These are phyloP conservation scores for Epizoanthus stellaris DNA, from an alignment of 92 coral and sea anemone species.

Conservation along the genomic window DNA sequence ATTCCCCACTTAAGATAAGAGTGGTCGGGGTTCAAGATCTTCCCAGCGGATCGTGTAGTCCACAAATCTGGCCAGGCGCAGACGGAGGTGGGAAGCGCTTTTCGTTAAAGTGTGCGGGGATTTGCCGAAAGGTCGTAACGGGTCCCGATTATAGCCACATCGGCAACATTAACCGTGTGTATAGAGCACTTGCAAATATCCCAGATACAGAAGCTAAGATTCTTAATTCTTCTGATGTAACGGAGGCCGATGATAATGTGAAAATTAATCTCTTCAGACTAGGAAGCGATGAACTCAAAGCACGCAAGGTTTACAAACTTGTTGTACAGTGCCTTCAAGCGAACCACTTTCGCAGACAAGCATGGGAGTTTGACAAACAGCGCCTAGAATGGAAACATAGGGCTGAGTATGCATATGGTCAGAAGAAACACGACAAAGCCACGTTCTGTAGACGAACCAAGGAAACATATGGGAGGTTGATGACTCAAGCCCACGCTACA, in stretches of 20 bases:
- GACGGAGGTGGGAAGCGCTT: background rate
- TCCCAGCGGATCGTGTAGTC: background rate
- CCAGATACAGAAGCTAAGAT: background rate
- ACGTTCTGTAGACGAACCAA: constrained; percentile 39
- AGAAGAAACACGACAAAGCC: background rate
- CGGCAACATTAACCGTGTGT: constrained; percentile 51
- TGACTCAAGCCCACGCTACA: constrained; percentile 42
- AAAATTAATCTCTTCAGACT: constrained; percentile 9
- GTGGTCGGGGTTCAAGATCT: constrained; percentile 24
- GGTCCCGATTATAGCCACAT: constrained; percentile 61
- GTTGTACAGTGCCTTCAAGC: constrained; percentile 37
- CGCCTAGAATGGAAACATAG: constrained; percentile 54
- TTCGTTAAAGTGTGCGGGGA: background rate
- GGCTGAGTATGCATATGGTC: constrained; percentile 24
- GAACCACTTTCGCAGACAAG: constrained; percentile 57
- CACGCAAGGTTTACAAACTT: background rate
- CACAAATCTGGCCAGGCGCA: background rate
- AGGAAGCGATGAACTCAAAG: background rate
- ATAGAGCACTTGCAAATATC: background rate
- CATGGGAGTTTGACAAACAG: constrained; percentile 41
- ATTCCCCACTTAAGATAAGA: background rate
- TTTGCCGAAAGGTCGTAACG: background rate
- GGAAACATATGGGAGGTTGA: constrained; percentile 46
- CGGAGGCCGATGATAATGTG: constrained; percentile 3
- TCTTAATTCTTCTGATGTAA: constrained; percentile 23